These are phyloP conservation scores for Urocolius indicus DNA, from an alignment of 2,113 vertebrate species.

Conservation along the genomic window DNA sequence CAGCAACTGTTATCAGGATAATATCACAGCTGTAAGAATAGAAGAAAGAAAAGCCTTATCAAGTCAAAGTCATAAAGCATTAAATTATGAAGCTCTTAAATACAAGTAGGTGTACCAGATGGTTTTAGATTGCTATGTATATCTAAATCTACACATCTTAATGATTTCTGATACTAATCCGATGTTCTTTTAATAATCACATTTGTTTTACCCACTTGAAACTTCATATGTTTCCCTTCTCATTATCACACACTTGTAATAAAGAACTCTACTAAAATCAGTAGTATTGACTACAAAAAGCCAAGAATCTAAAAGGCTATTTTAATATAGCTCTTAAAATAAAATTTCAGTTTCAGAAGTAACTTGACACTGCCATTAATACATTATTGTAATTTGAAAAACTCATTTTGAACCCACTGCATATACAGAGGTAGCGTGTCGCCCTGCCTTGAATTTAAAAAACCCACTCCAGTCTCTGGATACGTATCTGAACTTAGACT, in stretches of 20 bases:
- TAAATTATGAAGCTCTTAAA: neutral
- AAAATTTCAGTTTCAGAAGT: neutral
- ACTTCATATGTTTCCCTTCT: neutral
- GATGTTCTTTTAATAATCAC: neutral
- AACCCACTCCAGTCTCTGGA: neutral
- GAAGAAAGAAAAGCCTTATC: slow-evolving; percentile 55
- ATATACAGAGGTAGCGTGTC: neutral
- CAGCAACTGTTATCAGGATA: slow-evolving; percentile 90
- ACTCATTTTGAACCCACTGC: neutral
- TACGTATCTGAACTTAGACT: neutral
- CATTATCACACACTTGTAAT: neutral
- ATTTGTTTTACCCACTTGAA: neutral
- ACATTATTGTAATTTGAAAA: neutral
- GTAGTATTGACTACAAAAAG: neutral
- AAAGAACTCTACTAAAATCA: neutral
- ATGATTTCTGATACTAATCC: neutral
- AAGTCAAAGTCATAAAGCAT: neutral
- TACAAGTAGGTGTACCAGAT: neutral
- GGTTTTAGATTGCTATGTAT: neutral
- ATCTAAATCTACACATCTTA: neutral
- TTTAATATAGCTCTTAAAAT: neutral
- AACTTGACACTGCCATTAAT: neutral
- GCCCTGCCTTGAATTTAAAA: neutral
- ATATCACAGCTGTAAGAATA: slow-evolving; percentile 87
- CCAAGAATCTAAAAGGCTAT: neutral